Evolutionary conservation across 2,113 vertebrate species (phyloP).

Genomic region (Oxyruncus cristatus): DNA sequence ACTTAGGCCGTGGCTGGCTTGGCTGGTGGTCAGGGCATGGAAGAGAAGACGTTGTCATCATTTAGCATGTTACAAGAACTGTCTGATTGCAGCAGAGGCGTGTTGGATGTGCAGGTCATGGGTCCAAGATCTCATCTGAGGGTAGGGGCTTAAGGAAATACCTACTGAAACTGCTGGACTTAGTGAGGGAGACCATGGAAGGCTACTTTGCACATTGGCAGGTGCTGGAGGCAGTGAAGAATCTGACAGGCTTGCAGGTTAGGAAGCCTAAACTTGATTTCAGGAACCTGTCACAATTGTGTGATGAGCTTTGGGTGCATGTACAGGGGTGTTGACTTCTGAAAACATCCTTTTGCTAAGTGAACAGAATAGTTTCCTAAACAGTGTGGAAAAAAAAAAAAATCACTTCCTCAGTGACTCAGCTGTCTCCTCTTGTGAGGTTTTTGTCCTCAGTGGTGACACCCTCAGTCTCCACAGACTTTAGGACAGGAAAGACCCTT

Average conservation of each 20-base stretch:
- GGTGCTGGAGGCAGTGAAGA: background rate
- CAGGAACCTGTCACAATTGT: background rate
- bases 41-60: background rate
- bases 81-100: background rate
- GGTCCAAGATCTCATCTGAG: background rate
- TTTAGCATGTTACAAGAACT: fast-evolving
- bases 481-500: background rate
- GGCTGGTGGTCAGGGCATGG: background rate
- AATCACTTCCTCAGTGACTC: constrained; percentile 57
- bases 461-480: background rate
- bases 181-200: background rate
- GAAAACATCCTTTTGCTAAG: background rate
- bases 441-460: constrained; percentile 7
- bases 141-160: background rate
- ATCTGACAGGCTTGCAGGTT: background rate
- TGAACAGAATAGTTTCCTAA: constrained; percentile 19
- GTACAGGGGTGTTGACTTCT: background rate
- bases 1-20: background rate
- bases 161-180: background rate
- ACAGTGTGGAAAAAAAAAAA: background rate
- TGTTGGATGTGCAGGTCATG: background rate
- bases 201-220: fast-evolving
- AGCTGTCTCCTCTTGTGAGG: constrained; percentile 16
- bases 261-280: background rate
- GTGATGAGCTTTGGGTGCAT: background rate